Evolutionary conservation across 2,113 vertebrate species (phyloP).

Genomic region (Chamaetylas fuelleborni): DNA sequence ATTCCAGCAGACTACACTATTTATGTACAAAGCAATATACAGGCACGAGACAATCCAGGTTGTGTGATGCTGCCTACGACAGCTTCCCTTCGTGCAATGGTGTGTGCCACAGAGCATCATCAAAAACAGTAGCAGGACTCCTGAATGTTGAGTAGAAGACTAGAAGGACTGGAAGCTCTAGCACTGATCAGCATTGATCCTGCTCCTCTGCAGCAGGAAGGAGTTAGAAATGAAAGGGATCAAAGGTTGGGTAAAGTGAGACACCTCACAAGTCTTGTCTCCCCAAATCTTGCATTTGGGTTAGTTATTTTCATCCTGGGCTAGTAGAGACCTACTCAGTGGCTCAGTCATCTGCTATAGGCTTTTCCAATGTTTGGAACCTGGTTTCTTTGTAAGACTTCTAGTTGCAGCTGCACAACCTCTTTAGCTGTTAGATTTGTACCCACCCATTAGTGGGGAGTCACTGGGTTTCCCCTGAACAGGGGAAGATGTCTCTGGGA

Average conservation of each 20-base stretch:
- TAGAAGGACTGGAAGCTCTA: background rate
- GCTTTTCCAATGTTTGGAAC: background rate
- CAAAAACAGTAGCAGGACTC: background rate
- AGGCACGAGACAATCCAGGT: background rate
- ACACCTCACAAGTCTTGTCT: background rate
- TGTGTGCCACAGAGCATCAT: background rate
- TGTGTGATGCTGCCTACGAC: background rate
- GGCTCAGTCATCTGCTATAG: background rate
- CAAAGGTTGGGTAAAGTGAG: background rate
- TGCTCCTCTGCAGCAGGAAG: background rate
- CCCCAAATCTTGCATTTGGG: background rate
- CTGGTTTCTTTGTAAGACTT: background rate
- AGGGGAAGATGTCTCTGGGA: background rate
- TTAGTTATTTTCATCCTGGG: background rate
- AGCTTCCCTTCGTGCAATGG: background rate
- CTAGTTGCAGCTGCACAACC: background rate
- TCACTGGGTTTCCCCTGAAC: background rate
- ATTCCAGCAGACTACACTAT: background rate
- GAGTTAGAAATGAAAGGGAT: background rate
- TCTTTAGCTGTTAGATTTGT: background rate
- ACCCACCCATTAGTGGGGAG: fast-evolving
- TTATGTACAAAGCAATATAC: conserved; percentile 41
- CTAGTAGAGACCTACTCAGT: background rate
- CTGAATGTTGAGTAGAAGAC: background rate
- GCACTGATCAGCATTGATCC: background rate